A percentile compares a stretch with the other conserved stretches of the same genome.
Evolutionary conservation across 2,797 vertebrate genomes (phyloP).

Genomic region (Ptychobarbus kaznakovi): DNA sequence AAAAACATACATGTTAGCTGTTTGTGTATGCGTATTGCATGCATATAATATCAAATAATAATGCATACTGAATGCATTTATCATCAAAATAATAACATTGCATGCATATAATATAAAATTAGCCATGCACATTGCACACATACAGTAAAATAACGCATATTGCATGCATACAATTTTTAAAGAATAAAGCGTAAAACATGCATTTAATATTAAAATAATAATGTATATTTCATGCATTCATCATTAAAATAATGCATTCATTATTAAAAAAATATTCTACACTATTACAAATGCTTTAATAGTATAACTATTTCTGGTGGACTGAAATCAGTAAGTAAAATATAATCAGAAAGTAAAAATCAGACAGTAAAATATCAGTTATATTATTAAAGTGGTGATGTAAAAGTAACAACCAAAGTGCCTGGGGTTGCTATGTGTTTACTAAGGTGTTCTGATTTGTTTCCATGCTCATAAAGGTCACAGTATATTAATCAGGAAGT

Average conservation of each 20-base stretch:
- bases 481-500: slow-evolving; percentile 28
- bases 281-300: not conserved
- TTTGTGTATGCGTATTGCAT: not conserved
- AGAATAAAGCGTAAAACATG: not conserved
- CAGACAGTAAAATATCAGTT: not conserved
- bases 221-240: not conserved
- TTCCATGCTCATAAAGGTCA: slow-evolving; percentile 40
- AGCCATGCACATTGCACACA: too few species aligned
- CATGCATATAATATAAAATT: not conserved
- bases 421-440: not conserved
- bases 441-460: not conserved
- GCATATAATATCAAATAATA: not conserved
- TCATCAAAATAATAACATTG: not conserved
- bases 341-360: not conserved
- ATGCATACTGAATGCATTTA: not conserved
- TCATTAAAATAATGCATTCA: not conserved
- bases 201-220: not conserved
- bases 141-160: too few species aligned
- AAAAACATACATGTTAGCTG: not conserved
- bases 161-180: not conserved
- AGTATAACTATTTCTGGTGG: not conserved
- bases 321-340: not conserved
- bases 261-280: not conserved
- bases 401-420: too few species aligned
- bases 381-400: not conserved